phyloP scores from a whole-genome alignment of 2,113 vertebrate species.

The Ophthalmolycus amberensis region DNA sequence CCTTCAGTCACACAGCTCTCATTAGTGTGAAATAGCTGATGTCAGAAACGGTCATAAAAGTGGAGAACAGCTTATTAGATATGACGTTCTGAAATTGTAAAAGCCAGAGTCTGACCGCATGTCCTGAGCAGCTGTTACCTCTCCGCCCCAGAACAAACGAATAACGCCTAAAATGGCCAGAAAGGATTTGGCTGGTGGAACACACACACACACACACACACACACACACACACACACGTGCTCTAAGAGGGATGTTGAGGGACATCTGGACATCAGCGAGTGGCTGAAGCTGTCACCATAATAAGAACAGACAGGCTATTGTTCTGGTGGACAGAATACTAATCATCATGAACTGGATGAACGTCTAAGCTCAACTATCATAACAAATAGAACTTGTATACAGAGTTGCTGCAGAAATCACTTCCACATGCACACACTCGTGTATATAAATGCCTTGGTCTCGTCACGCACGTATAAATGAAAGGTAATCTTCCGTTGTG shows the following conservation, averaged over 20 bases:
- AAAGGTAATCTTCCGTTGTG: slow-evolving; percentile 37
- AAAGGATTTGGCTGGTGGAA: slow-evolving; percentile 51
- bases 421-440: slow-evolving; percentile 4
- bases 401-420: slow-evolving; percentile 11
- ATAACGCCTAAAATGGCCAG: slow-evolving; percentile 54
- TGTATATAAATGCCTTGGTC: slow-evolving; percentile 34
- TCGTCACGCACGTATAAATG: slow-evolving; percentile 26
- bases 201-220: slow-evolving; percentile 9
- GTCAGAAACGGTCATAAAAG: slow-evolving; percentile 53
- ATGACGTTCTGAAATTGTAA: slow-evolving; percentile 50
- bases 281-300: slow-evolving; percentile 21
- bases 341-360: slow-evolving; percentile 29
- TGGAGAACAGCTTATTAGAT: slow-evolving; percentile 49
- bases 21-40: slow-evolving; percentile 41
- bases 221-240: slow-evolving; percentile 18
- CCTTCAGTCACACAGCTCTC: slow-evolving; percentile 27
- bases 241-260: slow-evolving; percentile 21
- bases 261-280: slow-evolving; percentile 47
- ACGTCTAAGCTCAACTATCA: slow-evolving; percentile 14
- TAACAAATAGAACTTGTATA: slow-evolving; percentile 10
- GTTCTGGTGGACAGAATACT: slow-evolving; percentile 1
- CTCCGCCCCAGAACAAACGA: slow-evolving; percentile 42
- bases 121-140: slow-evolving; percentile 61
- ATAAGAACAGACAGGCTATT: slow-evolving; percentile 39
- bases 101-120: slow-evolving; percentile 57